These are phyloP conservation scores for Philotrypesis tridentata DNA, from an alignment of 1,140 invertebrate genomes.

Conservation along the genomic window DNA sequence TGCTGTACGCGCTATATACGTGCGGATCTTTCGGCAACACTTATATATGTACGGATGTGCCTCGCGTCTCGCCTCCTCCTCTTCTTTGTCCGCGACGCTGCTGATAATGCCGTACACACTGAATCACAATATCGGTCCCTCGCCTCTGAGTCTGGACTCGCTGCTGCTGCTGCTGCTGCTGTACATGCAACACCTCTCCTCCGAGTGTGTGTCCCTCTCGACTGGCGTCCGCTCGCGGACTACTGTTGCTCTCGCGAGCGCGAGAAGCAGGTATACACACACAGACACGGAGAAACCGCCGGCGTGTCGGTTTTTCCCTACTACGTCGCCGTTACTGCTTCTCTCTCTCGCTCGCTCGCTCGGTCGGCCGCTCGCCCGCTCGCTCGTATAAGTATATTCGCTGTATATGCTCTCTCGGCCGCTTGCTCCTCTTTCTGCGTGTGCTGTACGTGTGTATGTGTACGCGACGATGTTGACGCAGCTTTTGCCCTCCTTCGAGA, in stretches of 20 bases:
- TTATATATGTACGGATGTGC: too few relatives aligned
- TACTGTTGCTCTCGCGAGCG: not conserved
- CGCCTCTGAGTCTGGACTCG: not conserved
- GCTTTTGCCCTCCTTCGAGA: not conserved
- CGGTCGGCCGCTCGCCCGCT: not conserved
- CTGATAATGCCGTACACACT: not conserved
- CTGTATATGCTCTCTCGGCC: not conserved
- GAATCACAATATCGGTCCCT: not conserved
- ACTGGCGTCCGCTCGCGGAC: not conserved
- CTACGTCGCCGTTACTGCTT: not conserved
- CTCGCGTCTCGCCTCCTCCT: not conserved
- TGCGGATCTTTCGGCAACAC: not conserved
- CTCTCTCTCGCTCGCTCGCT: not conserved
- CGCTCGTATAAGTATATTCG: too few relatives aligned
- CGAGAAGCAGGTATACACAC: not conserved
- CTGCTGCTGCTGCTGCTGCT: not conserved
- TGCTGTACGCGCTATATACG: not conserved
- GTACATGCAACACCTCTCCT: not conserved
- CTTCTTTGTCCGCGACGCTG: too few relatives aligned
- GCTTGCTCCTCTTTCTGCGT: too few relatives aligned
- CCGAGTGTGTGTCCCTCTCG: not conserved
- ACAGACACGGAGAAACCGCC: not conserved
- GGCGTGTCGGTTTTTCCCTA: not conserved
- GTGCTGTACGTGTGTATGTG: not conserved
- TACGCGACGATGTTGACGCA: not conserved